These are phyloP conservation scores for Bovichtus variegatus DNA, from an alignment of 2,797 vertebrate species.

Conservation along the genomic window DNA sequence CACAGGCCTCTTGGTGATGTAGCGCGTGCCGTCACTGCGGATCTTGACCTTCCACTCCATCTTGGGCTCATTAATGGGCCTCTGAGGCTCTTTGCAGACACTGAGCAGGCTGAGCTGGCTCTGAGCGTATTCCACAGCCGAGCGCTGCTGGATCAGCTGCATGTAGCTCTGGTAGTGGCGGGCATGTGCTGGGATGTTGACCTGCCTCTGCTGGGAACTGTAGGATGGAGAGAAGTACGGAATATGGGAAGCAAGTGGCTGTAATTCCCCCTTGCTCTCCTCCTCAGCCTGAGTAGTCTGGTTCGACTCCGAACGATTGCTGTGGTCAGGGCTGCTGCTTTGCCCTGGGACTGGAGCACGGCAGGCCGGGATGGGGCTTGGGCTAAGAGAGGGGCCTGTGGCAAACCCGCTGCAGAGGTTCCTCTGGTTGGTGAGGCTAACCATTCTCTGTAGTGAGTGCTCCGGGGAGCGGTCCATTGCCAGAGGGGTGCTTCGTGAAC, in stretches of 20 bases:
- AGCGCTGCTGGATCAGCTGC: conserved; percentile 96
- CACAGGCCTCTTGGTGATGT: conserved; percentile 96
- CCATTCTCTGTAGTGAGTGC: conserved; percentile 92
- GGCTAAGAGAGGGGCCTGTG: conserved; percentile 62
- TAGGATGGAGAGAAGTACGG: conserved; percentile 95
- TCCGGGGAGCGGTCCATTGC: conserved; percentile 93
- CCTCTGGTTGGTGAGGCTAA: conserved; percentile 93
- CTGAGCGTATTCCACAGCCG: conserved; percentile 94
- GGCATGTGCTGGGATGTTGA: conserved; percentile 92
- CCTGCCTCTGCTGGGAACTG: conserved; percentile 89
- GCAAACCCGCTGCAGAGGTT: conserved; percentile 88
- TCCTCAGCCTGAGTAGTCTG: conserved; percentile 81
- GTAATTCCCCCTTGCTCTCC: conserved; percentile 79
- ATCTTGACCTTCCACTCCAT: conserved; percentile 99
- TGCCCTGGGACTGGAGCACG: conserved; percentile 76
- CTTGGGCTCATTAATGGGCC: conserved; percentile 86
- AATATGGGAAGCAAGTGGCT: conserved; percentile 79
- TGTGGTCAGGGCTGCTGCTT: conserved; percentile 85
- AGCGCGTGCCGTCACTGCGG: conserved; percentile 94
- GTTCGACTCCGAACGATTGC: conserved; percentile 78
- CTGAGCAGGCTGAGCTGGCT: conserved; percentile 95
- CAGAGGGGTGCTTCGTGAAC: conserved; percentile 93
- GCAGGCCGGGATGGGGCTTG: conserved; percentile 69
- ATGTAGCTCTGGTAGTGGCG: conserved; percentile 98
- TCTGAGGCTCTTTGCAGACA: conserved; percentile 89